A percentile compares a stretch with the other conserved stretches of the same genome.
Evolutionary conservation across 2,113 vertebrate species (phyloP).

Genomic region (Falcunculus frontatus): DNA sequence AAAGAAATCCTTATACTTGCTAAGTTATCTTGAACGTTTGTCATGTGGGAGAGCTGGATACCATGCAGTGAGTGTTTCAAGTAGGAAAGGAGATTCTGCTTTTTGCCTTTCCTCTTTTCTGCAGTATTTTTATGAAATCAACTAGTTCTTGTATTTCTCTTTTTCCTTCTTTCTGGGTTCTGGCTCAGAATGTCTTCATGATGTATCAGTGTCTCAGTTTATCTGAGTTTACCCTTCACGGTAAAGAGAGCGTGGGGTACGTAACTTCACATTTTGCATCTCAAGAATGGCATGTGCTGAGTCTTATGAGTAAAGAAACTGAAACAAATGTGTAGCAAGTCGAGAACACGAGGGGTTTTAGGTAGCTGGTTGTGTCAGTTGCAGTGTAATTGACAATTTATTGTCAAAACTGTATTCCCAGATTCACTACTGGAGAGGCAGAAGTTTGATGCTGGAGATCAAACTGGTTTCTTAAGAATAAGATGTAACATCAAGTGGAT

Average conservation of each 20-base stretch:
- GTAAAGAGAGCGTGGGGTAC: fast-evolving
- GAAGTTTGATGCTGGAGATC: not conserved
- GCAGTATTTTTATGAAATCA: not conserved
- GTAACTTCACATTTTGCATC: not conserved
- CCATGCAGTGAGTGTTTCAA: not conserved
- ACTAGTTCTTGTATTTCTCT: not conserved
- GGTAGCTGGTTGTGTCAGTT: not conserved
- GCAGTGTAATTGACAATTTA: not conserved
- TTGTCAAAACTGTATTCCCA: not conserved
- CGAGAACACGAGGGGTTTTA: not conserved
- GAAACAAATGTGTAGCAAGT: not conserved
- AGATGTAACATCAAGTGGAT: not conserved
- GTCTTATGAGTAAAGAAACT: not conserved
- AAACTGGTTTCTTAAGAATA: not conserved
- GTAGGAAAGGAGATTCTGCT: not conserved
- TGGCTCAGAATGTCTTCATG: not conserved
- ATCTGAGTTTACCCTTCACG: not conserved
- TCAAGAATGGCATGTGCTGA: not conserved
- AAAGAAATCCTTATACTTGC: not conserved
- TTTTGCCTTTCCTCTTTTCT: not conserved
- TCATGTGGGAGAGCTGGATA: not conserved
- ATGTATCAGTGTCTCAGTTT: not conserved
- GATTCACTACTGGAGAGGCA: not conserved
- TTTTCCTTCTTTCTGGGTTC: not conserved
- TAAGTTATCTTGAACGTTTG: not conserved